Percentiles rank a stretch among this genome's conserved stretches.
phyloP scores from a whole-genome alignment of 1,140 invertebrate species.

The Formica exsecta region DNA sequence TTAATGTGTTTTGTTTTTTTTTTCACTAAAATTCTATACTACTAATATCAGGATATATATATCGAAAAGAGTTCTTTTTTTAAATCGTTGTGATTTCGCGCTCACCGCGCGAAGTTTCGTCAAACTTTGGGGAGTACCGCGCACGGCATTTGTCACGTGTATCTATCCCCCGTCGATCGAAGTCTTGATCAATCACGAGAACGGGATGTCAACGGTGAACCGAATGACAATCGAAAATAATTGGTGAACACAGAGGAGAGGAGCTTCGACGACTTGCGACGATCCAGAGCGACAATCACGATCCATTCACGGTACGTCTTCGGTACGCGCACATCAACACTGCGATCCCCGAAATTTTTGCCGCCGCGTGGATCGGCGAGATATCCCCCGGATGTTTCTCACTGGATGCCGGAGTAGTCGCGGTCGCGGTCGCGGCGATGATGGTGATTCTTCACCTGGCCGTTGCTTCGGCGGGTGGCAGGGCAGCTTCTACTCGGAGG shows the following conservation, averaged over 20 bases:
- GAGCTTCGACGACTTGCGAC: not conserved
- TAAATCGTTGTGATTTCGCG: constrained; percentile 34
- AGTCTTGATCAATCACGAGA: constrained; percentile 53
- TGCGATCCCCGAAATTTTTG: constrained; percentile 30
- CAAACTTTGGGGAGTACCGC: constrained; percentile 40
- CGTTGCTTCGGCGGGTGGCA: constrained; percentile 71
- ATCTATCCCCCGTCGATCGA: constrained; percentile 51
- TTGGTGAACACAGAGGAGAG: not conserved
- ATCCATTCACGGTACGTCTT: not conserved
- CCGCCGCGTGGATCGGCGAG: constrained; percentile 10
- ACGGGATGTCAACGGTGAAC: not conserved
- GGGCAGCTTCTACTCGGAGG: constrained; percentile 74
- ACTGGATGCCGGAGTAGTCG: constrained; percentile 1
- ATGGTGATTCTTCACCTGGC: constrained; percentile 67
- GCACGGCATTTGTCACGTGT: constrained; percentile 48
- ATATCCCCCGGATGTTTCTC: not conserved
- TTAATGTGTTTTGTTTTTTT: not conserved
- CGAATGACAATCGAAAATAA: not conserved
- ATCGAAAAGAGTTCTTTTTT: not conserved
- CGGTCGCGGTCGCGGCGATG: constrained; percentile 18
- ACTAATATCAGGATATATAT: not conserved
- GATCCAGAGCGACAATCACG: not conserved
- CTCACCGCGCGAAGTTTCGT: constrained; percentile 44
- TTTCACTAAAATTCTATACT: not conserved
- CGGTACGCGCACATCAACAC: constrained; percentile 32